phyloP scores from a whole-genome alignment of 2,797 vertebrate species.

The Pseudocheirus occidentalis region DNA sequence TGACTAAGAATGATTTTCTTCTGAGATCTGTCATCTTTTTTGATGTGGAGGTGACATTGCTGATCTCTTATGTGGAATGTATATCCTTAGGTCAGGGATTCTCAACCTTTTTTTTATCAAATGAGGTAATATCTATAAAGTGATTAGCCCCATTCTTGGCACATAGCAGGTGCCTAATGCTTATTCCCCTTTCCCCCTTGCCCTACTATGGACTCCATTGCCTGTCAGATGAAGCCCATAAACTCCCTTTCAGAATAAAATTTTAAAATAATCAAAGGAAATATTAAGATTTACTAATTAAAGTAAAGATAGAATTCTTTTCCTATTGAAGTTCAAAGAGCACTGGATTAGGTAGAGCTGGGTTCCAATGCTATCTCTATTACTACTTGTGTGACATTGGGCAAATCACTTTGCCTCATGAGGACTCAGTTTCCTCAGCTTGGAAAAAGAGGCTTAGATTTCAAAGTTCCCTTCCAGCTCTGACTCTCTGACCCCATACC shows the following conservation, averaged over 20 bases:
- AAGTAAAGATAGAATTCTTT: not conserved
- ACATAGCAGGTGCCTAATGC: not conserved
- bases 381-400: not conserved
- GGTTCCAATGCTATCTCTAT: not conserved
- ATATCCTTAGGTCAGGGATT: slow-evolving; percentile 15
- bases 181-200: not conserved
- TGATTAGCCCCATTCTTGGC: not conserved
- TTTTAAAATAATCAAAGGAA: not conserved
- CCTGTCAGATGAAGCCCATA: not conserved
- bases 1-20: not conserved
- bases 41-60: slow-evolving; percentile 5
- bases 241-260: not conserved
- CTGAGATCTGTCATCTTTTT: not conserved
- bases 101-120: not conserved
- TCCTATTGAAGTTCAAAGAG: not conserved
- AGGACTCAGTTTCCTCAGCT: not conserved
- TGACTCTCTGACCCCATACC: not conserved
- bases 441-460: not conserved
- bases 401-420: not conserved
- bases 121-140: not conserved
- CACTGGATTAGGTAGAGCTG: not conserved
- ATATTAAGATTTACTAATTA: not conserved
- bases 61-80: not conserved
- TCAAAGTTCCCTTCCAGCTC: not conserved
- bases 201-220: not conserved